Base-by-base conservation (phyloP, 2,888 invertebrate species). In the Nycteola revayana region DNA sequence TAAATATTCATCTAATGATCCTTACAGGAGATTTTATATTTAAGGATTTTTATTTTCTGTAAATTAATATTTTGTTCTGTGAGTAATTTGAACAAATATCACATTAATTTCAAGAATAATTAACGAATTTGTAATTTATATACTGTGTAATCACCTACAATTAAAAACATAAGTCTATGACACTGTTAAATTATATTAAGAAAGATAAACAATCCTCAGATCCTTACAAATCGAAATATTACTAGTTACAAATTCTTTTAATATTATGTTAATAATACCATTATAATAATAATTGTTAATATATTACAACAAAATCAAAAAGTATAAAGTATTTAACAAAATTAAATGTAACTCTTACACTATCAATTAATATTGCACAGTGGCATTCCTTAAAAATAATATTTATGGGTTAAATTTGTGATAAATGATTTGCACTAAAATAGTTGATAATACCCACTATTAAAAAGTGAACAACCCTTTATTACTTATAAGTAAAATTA, bases 331-430 rank as follows among this genome's bases (percentile, higher is more conserved):
- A 14, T 3, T 14, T 14, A 14, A 14, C 14, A 14, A 14, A 14
- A 14, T 29, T 9, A 32, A 26, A 14, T 14, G 14, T 14, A 14
- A 2, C 14, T 14, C 14, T 14, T 14, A 14, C 36, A 47, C 36
- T 55, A 51, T 32, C 31, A 45, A 42, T 37, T 51, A 54, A 42
- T 52, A 68, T 67, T 70, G 70, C 69, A 70, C 70, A 56, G 44
- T 49, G 55, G 67, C 66, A 55, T 58, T 51, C 32, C 42, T 49
- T 45, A 58, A 28, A 45, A 42, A 51, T 39, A 45, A 42, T 33
- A 29, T 38, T 33, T 45, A 23, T 28, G 8, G 28, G 38, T 44
- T 42, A 32, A 40, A 36, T 36, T 43, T 54, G 33, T 46, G 18
- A 36, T 36, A 38, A 30, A 40, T 33, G 40, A 42, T 59, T 55